Evolutionary conservation across 1,140 invertebrate species (phyloP).

Genomic region (Littorina saxatilis): DNA sequence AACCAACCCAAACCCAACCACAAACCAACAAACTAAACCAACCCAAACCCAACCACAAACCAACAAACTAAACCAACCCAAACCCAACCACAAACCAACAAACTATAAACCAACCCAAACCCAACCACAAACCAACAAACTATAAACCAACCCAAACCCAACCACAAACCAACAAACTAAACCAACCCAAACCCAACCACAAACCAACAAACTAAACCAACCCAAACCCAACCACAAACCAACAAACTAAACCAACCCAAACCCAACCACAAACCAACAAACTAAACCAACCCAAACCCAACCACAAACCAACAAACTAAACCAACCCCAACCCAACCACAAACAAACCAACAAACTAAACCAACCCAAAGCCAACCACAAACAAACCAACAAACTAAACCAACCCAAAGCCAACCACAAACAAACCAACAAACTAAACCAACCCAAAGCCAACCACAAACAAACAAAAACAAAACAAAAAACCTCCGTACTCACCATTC

Average conservation of each 20-base stretch:
- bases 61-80: neutral
- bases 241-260: neutral
- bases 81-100: conserved; percentile 1
- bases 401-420: neutral
- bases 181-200: neutral
- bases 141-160: neutral
- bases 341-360: too few relatives aligned
- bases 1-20: too few relatives aligned
- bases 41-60: neutral
- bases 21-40: neutral
- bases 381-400: neutral
- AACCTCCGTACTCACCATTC: conserved; percentile 4
- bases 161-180: neutral
- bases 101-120: too few relatives aligned
- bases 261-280: neutral
- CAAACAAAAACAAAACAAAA: neutral
- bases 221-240: too few relatives aligned
- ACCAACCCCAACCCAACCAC: neutral
- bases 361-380: neutral
- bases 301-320: neutral
- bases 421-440: neutral
- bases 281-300: neutral
- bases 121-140: too few relatives aligned
- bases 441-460: neutral
- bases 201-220: too few relatives aligned